Evolutionary conservation across 2,113 vertebrate genomes (phyloP), one percentile per base, ranked within the genome.

Genomic region (Xenotilapia longispinis): DNA sequence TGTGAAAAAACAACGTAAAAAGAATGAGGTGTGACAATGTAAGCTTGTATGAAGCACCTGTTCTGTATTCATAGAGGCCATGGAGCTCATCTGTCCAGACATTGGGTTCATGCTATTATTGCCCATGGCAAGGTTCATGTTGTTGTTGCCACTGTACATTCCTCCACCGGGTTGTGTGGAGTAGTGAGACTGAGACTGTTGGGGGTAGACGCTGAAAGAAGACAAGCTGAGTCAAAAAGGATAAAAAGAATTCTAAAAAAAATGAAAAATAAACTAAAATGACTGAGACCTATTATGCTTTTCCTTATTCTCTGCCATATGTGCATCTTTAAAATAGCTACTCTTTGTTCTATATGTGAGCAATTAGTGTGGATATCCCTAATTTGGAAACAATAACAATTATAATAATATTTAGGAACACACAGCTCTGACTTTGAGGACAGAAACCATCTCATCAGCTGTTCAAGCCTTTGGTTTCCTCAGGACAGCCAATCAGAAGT

Each of bases 41-140:
- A 23, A 40, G 78, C 31, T 55, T 11, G 40, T 28, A 12, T 28
- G 31, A 60, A 51, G 19, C 14, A 28, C 98, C 98, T 98, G 98
- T 94, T 99, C 98, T 31, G 97, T 95, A 93, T 97, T 97, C 97
- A 98, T 97, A 95, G 97, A 96, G 45, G 45, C 96, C 96, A 97
- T 97, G 95, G 97, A 97, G 96, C 95, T 97, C 97, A 99, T 97
- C 97, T 97, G 98, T 89, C 97, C 97, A 38, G 98, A 94, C 97
- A 99, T 97, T 94, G 98, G 97, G 95, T 96, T 98, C 96, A 98
- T 97, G 97, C 97, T 96, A 88, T 95, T 97, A 95, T 96, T 95
- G 49, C 96, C 96, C 97, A 99, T 98, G 94, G 31, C 31, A 15
- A 98, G 60, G 91, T 82, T 98, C 97, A 99, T 84, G 86, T 15